Evolutionary conservation across 1,140 invertebrate genomes (phyloP).

Genomic region (Goniozus legneri): DNA sequence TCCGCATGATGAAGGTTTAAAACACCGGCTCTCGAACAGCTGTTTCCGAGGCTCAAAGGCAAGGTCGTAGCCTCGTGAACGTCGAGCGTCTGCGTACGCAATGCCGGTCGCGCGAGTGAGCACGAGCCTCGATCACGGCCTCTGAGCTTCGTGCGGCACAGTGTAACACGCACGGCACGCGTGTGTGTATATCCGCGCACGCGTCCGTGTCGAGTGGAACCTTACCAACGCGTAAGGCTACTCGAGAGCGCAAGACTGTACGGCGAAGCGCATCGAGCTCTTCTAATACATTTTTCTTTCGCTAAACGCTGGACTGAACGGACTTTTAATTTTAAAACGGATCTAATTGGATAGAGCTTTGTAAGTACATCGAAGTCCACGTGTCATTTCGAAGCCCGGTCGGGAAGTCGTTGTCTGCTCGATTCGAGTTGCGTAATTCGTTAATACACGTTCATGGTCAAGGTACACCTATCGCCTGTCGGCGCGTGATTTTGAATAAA

Average conservation of each 20-base stretch:
- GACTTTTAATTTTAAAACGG: no score
- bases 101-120: conserved; percentile 9
- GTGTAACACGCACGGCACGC: conserved; percentile 2
- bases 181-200: conserved; percentile 1
- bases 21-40: conserved; percentile 35
- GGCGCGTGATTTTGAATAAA: no score
- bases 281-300: no score
- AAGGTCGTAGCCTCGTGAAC: conserved; percentile 44
- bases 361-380: no score
- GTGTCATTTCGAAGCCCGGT: no score
- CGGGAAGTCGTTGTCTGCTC: no score
- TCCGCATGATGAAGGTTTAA: conserved; percentile 22
- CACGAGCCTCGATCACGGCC: conserved; percentile 3
- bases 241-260: no score
- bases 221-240: no score
- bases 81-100: conserved; percentile 24
- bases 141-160: conserved; percentile 9
- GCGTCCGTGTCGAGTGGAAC: conserved; percentile 11
- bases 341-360: no score
- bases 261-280: no score
- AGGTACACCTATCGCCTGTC: no score
- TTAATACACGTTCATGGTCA: conserved; percentile 45
- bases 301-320: no score
- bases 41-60: conserved; percentile 43
- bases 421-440: conserved; percentile 47